These are phyloP conservation scores for Drosophila sordidapex DNA, from an alignment of 2,888 invertebrate genomes.

Conservation along the genomic window DNA sequence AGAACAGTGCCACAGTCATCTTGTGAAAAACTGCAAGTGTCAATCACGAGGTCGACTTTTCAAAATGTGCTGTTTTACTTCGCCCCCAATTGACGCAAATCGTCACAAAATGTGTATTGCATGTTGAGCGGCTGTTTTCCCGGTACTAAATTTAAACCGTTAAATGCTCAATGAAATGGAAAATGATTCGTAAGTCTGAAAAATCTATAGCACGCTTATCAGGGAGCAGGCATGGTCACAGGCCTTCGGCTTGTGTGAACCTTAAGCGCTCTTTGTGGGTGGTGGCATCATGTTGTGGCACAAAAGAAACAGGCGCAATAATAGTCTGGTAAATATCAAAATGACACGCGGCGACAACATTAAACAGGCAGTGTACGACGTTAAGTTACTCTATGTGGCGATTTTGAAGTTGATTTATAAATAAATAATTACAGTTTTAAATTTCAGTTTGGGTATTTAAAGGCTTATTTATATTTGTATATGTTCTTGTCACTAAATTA, in stretches of 20 bases:
- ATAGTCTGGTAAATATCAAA: constrained; percentile 45
- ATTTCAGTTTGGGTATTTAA: neutral
- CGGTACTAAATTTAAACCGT: constrained; percentile 72
- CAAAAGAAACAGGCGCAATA: constrained; percentile 13
- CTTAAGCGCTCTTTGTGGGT: constrained; percentile 39
- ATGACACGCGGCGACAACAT: constrained; percentile 13
- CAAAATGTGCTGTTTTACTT: constrained; percentile 1
- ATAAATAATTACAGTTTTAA: neutral
- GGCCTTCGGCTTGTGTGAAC: constrained; percentile 53
- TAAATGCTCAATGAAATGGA: constrained; percentile 65
- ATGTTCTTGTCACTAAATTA: neutral
- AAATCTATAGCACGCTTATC: constrained; percentile 73
- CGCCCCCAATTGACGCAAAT: constrained; percentile 32
- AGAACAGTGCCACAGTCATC: constrained; percentile 19
- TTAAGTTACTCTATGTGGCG: constrained; percentile 4
- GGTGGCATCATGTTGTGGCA: constrained; percentile 3
- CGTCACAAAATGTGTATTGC: constrained; percentile 23
- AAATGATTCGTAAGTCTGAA: constrained; percentile 66
- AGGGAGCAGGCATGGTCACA: constrained; percentile 50
- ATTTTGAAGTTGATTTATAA: neutral
- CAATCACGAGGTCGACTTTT: neutral
- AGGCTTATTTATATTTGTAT: neutral
- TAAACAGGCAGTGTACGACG: constrained; percentile 4
- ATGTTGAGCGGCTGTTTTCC: constrained; percentile 35
- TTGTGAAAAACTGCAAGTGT: constrained; percentile 5